These are phyloP conservation scores for Setophaga coronata DNA, from an alignment of 2,113 vertebrate species.

Conservation along the genomic window DNA sequence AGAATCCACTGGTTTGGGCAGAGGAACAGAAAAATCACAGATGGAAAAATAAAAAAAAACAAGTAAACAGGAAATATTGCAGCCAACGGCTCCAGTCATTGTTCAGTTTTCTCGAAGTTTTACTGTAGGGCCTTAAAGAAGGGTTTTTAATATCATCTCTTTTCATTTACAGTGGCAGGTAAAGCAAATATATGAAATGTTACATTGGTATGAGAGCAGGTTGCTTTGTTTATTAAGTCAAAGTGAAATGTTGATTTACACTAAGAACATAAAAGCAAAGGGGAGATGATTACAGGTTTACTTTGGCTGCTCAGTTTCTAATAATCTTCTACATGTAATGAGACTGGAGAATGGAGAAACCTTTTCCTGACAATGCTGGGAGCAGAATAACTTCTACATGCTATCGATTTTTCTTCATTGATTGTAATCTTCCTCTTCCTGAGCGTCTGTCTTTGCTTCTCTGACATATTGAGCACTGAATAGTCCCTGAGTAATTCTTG, in stretches of 20 bases:
- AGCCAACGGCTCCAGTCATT: not conserved
- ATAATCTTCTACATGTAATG: constrained; percentile 73
- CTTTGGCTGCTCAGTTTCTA: constrained; percentile 49
- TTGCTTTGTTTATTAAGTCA: constrained; percentile 54
- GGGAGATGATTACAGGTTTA: constrained; percentile 18
- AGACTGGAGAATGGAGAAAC: constrained; percentile 47
- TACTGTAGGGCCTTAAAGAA: not conserved
- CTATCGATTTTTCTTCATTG: constrained; percentile 80
- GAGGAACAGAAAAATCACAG: not conserved
- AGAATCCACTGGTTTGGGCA: not conserved
- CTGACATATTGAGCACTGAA: constrained; percentile 79
- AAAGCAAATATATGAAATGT: constrained; percentile 27
- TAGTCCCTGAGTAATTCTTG: constrained; percentile 80
- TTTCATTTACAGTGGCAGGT: constrained; percentile 1
- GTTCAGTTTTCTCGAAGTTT: not conserved
- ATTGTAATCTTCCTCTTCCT: constrained; percentile 81
- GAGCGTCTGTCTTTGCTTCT: constrained; percentile 76
- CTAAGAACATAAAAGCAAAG: constrained; percentile 32
- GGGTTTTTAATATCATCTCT: constrained; percentile 4
- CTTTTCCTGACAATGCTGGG: constrained; percentile 64
- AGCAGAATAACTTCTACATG: constrained; percentile 67
- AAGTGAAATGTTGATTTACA: constrained; percentile 65
- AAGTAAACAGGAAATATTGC: not conserved
- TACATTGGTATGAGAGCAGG: not conserved
- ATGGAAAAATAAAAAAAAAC: not conserved